Evolutionary conservation across 2,888 invertebrate genomes (phyloP), one percentile per base, ranked within the genome.

Genomic region (Hydrotaea diabolus): DNA sequence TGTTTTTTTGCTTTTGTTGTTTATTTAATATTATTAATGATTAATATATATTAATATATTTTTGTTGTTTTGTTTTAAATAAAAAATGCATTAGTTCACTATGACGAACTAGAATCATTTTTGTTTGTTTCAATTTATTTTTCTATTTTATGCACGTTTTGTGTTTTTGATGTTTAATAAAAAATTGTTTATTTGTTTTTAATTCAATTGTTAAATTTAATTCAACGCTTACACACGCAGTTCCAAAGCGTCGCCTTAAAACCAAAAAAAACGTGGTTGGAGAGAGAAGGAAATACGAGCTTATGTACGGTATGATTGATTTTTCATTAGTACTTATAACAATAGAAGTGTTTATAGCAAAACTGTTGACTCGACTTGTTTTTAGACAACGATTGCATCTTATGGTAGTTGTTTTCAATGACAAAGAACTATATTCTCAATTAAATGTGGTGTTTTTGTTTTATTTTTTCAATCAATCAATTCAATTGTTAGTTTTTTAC

Each of bases 11-110:
- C 59, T 62, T 62, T 74, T 72, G 77, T 76, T 77, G 77, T 76
- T 77, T 78, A n/a, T 39, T 66, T 23, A 43, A 43, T 69, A 76
- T 73, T 79, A 74, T 82, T 80, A 80, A 77, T 85, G 85, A 71
- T 82, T 85, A 79, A 81, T 84, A 80, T 84, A 78, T 76, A 72
- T 84, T 81, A 81, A 84, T 85, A 82, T 85, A 84, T 39, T 79
- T 80, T 75, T 69, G 39, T 77, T 59, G 26, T 64, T 80, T 76
- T 77, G 59, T 69, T 74, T 77, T 79, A 79, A 39, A 77, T 89
- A 89, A 90, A 90, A 90, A 90, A 91, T 91, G 90, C 90, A 89
- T 90, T 91, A 90, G 90, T 91, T 89, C 89, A 85, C 86, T 86
- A 81, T 85, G 87, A 87, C 87, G 90, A 90, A 90, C 90, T 89